phyloP scores from a whole-genome alignment of 1,140 invertebrate genomes.

The Sycophaga agraensis region DNA sequence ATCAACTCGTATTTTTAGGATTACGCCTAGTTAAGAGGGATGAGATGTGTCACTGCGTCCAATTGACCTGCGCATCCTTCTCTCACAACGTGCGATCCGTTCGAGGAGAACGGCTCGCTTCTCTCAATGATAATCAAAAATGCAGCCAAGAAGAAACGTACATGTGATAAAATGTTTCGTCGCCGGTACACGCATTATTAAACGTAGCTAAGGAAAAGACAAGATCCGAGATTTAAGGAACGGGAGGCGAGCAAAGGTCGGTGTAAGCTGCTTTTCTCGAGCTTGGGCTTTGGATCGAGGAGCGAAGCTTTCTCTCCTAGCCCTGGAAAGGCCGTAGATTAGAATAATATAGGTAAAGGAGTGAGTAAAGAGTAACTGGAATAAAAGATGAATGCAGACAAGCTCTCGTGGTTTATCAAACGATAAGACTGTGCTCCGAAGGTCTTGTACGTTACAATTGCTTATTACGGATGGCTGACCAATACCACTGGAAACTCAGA shows the following conservation, averaged over 20 bases:
- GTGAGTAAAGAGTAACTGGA: background rate
- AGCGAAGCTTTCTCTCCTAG: background rate
- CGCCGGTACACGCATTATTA: background rate
- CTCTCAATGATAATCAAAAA: slow-evolving; percentile 31
- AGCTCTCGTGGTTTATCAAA: background rate
- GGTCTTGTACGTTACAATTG: background rate
- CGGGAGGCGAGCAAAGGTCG: background rate
- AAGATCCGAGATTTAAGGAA: slow-evolving; percentile 16
- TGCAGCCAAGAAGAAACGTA: slow-evolving; percentile 28
- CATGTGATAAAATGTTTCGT: slow-evolving; percentile 24
- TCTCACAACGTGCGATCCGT: background rate
- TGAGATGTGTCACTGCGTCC: background rate
- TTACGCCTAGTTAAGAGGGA: background rate
- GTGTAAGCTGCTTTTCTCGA: background rate
- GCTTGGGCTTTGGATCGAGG: background rate
- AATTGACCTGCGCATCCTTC: background rate
- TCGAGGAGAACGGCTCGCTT: background rate
- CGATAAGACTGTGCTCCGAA: background rate
- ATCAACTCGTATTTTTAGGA: slow-evolving; percentile 3
- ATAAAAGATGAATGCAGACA: background rate
- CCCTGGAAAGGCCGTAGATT: background rate
- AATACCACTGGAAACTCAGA: too few relatives aligned
- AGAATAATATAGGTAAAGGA: background rate
- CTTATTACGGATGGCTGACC: too few relatives aligned
- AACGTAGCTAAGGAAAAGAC: background rate